A percentile compares a stretch with the other conserved stretches of the same genome.
Conservation (phyloP, 2,888 invertebrate genomes). For the Harmothoe impar region DNA sequence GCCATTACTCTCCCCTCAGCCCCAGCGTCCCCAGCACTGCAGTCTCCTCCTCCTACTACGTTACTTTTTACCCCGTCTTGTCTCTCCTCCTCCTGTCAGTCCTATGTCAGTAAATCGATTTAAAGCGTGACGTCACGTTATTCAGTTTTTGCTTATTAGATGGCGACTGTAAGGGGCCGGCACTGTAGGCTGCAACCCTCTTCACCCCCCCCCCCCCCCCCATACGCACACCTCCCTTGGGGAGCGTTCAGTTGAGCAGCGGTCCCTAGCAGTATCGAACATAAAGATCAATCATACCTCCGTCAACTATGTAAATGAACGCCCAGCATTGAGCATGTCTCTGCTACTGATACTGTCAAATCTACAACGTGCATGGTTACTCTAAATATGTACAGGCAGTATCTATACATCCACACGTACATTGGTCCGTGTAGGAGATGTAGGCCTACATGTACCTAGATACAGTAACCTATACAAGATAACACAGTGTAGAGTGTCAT, state of each 20-base stretch:
- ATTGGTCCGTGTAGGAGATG: no score
- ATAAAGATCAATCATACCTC: no score
- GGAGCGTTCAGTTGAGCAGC: not conserved
- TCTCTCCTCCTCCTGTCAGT: not conserved
- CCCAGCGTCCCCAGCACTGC: not conserved
- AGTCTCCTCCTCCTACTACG: not conserved
- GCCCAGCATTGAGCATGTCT: no score
- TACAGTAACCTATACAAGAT: no score
- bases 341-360: no score
- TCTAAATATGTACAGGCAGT: no score
- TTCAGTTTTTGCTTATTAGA: not conserved
- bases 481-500: no score
- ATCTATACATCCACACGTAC: no score
- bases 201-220: not conserved
- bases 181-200: not conserved
- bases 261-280: not conserved
- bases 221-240: not conserved
- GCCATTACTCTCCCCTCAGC: not conserved
- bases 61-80: not conserved
- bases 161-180: not conserved
- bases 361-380: no score
- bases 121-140: conserved; percentile 12
- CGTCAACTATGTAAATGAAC: no score
- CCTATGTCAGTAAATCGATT: conserved; percentile 31
- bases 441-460: no score